Conservation (phyloP, 2,888 invertebrate genomes). For the Sinelater perroti region DNA sequence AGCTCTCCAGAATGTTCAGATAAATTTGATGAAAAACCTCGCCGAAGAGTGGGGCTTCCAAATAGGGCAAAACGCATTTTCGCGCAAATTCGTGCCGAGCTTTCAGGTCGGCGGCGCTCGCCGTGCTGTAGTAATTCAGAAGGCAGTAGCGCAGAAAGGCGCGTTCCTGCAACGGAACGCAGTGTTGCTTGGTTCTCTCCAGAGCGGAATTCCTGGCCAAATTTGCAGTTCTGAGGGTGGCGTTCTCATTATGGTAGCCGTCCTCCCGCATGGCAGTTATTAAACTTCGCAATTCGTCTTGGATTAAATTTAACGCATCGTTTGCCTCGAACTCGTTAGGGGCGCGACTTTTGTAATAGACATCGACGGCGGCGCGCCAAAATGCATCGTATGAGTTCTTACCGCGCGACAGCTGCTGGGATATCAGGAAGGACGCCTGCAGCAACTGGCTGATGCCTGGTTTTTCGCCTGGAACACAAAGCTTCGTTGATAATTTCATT, state of each 20-base stretch:
- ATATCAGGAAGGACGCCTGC: slow-evolving; percentile 70
- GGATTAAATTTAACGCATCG: slow-evolving; percentile 63
- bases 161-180: slow-evolving; percentile 52
- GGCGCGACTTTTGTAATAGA: slow-evolving; percentile 64
- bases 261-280: slow-evolving; percentile 35
- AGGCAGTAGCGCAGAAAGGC: slow-evolving; percentile 53
- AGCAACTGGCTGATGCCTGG: slow-evolving; percentile 72
- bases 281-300: slow-evolving; percentile 56
- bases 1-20: neutral
- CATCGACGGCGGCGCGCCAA: slow-evolving; percentile 68
- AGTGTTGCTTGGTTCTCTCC: slow-evolving; percentile 67
- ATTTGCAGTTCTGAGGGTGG: slow-evolving; percentile 59
- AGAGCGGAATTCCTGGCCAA: slow-evolving; percentile 64
- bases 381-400: slow-evolving; percentile 66
- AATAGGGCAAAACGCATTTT: neutral
- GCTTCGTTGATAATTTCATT: no score
- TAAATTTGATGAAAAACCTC: slow-evolving; percentile 5
- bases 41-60: neutral
- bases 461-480: slow-evolving; percentile 65
- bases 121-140: slow-evolving; percentile 59
- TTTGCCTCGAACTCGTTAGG: slow-evolving; percentile 54
- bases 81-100: slow-evolving; percentile 50
- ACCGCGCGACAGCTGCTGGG: slow-evolving; percentile 72
- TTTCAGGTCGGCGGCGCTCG: slow-evolving; percentile 55
- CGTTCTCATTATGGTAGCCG: slow-evolving; percentile 49